Evolutionary conservation across 2,797 vertebrate genomes (phyloP).

Genomic region (Characodon lateralis): DNA sequence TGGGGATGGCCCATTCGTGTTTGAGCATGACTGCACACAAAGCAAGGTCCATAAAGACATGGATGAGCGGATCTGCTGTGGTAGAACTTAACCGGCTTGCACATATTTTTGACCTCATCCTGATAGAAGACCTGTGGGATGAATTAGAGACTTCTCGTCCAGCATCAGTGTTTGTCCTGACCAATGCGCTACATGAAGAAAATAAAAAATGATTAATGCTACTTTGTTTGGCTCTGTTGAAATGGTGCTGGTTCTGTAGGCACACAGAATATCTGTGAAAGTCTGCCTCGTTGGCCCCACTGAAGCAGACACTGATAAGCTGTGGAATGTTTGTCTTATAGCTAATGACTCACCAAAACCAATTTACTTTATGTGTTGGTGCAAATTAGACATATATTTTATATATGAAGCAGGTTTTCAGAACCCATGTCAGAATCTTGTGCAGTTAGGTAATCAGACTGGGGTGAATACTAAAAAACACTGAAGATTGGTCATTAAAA

Average conservation of each 20-base stretch:
- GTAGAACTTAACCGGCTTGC: not conserved
- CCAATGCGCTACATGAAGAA: too few species aligned
- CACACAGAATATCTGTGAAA: conserved; percentile 7
- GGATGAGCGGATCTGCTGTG: not conserved
- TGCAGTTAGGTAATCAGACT: conserved; percentile 1
- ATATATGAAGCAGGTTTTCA: not conserved
- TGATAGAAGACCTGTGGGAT: not conserved
- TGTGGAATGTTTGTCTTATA: conserved; percentile 75
- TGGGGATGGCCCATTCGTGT: not conserved
- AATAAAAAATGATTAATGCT: too few species aligned
- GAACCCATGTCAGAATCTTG: not conserved
- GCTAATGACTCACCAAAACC: conserved; percentile 74
- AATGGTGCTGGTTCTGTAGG: not conserved
- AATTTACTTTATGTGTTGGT: conserved; percentile 29
- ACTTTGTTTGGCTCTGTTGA: not conserved
- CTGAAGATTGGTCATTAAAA: not conserved
- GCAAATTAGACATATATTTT: conserved; percentile 20
- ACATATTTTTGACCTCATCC: not conserved
- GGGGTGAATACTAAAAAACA: not conserved
- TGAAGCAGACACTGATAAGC: conserved; percentile 69
- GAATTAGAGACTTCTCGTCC: not conserved
- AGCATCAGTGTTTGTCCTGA: not conserved
- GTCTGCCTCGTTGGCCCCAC: conserved; percentile 24
- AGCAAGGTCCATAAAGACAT: not conserved
- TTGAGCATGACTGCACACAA: not conserved